Evolutionary conservation across 2,797 vertebrate genomes (phyloP), one percentile per base, ranked within the genome.

Genomic region (Pempheris klunzingeri): DNA sequence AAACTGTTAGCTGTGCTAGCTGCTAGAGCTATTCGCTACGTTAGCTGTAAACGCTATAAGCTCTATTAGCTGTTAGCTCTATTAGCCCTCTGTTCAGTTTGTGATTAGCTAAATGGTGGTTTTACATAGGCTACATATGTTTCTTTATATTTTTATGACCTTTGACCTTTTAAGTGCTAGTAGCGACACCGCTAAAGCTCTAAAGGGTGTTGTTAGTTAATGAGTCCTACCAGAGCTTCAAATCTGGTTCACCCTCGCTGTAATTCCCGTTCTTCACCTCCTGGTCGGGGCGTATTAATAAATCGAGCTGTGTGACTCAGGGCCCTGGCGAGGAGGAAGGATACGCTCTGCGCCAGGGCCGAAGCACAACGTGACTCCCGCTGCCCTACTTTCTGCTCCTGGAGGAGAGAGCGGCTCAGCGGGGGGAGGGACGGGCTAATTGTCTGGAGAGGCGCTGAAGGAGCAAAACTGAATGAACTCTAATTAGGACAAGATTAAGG

Each of bases 401-500:
- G 43, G 28, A 70, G 80, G 78, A 64, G 57, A 60, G 44, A 50
- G 47, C 10, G n/a, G 1, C 26, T 65, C 70, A 34, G 64, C 32
- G 47, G 70, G 62, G 38, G 53, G 46, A 46, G 55, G 7, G 50
- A 54, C 78, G 69, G 82, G 90, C 68, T 79, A 85, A 83, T 87
- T 82, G 77, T 85, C 46, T 59, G 28, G 84, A 81, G 88, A 83
- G 61, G 9, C 73, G 14, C 87, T 69, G 70, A 78, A 79, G 82
- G 67, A 85, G 83, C 77, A 24, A 75, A 78, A 71, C 71, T 59
- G 82, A 92, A 82, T 78, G 72, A 84, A 82, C 82, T 75, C 88
- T 90, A 92, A 93, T 92, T 91, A 90, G 89, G 65, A 79, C 67
- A 36, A 60, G 85, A 87, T 90, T 87, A 86, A 41, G 74, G 81